These are phyloP conservation scores for Caenorhabditis becei DNA, from an alignment of 2,888 invertebrate genomes.

Conservation along the genomic window DNA sequence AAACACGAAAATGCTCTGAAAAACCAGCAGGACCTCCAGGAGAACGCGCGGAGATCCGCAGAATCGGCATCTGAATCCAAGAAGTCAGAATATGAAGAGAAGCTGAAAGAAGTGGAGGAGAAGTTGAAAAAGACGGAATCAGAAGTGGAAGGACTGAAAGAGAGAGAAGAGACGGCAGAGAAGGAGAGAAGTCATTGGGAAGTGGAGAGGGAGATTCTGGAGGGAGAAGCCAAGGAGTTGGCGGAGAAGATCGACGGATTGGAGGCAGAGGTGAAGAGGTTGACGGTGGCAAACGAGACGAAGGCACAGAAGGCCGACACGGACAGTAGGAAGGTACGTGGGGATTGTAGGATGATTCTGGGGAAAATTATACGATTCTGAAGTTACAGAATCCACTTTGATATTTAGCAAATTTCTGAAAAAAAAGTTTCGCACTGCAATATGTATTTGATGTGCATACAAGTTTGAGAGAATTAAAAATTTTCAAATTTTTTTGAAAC, in stretches of 20 bases:
- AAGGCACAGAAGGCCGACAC: slow-evolving; percentile 67
- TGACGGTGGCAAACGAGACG: slow-evolving; percentile 42
- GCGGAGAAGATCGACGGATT: slow-evolving; percentile 39
- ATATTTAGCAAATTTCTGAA: background rate
- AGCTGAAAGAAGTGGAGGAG: slow-evolving; percentile 22
- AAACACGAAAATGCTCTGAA: slow-evolving; percentile 19
- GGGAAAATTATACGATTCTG: too few relatives aligned
- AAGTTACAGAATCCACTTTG: too few relatives aligned
- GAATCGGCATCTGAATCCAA: slow-evolving; percentile 32
- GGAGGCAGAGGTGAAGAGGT: slow-evolving; percentile 44
- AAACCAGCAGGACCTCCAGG: background rate
- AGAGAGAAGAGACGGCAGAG: slow-evolving; percentile 30
- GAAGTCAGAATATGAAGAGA: slow-evolving; percentile 24
- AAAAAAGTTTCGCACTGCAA: too few relatives aligned
- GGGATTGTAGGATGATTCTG: too few relatives aligned
- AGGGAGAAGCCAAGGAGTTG: slow-evolving; percentile 38
- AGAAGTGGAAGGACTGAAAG: slow-evolving; percentile 18
- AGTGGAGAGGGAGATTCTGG: slow-evolving; percentile 41
- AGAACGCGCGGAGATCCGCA: background rate
- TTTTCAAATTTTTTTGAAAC: background rate
- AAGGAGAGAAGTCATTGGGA: slow-evolving; percentile 44
- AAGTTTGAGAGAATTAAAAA: too few relatives aligned
- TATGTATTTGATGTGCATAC: too few relatives aligned
- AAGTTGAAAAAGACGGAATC: slow-evolving; percentile 3
- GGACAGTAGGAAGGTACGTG: slow-evolving; percentile 67